Evolutionary conservation across 2,113 vertebrate genomes (phyloP).

Genomic region (Ondatra zibethicus): DNA sequence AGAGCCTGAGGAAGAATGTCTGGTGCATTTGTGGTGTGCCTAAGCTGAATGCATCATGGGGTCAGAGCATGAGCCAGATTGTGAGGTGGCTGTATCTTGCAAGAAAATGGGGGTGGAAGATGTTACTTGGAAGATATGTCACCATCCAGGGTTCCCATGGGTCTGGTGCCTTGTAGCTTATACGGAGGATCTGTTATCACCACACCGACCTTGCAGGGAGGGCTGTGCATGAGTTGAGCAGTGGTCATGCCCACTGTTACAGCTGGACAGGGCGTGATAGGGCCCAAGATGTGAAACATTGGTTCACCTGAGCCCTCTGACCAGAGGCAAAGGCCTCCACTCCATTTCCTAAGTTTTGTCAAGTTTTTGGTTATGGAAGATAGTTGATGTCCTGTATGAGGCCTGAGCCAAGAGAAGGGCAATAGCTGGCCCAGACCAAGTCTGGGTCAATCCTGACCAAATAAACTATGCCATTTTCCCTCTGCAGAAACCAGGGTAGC

Average conservation of each 20-base stretch:
- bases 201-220: not conserved
- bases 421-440: not conserved
- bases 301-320: not conserved
- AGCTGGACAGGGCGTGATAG: not conserved
- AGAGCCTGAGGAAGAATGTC: not conserved
- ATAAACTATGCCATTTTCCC: not conserved
- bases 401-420: not conserved
- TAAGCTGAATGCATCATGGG: too few species aligned
- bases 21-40: too few species aligned
- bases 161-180: not conserved
- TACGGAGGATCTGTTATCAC: not conserved
- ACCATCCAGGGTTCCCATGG: not conserved
- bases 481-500: not conserved
- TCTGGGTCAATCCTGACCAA: not conserved
- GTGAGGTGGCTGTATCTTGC: not conserved
- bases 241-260: not conserved
- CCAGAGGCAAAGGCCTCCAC: not conserved
- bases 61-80: not conserved
- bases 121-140: not conserved
- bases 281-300: not conserved
- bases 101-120: not conserved
- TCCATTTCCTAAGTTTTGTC: not conserved
- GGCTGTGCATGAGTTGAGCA: not conserved
- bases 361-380: not conserved
- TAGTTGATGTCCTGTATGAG: not conserved